These are phyloP conservation scores for Drosophila miranda DNA, from an alignment of 1,140 invertebrate genomes.

Conservation along the genomic window DNA sequence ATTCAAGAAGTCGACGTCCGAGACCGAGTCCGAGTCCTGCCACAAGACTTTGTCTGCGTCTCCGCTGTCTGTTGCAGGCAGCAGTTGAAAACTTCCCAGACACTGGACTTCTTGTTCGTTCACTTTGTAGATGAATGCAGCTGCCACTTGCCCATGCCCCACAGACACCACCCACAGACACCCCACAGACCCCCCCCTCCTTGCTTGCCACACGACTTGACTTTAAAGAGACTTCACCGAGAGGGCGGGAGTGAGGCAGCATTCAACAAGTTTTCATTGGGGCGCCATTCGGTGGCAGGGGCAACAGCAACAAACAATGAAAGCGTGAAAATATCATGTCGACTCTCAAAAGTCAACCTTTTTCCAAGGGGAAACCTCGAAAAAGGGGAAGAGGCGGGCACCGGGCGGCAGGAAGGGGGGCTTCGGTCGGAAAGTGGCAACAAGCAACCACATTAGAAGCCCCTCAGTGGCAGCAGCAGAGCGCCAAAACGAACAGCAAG, in stretches of 20 bases:
- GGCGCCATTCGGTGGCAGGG: slow-evolving; percentile 13
- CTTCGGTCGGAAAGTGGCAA: slow-evolving; percentile 26
- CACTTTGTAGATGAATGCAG: slow-evolving; percentile 41
- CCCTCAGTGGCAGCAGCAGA: slow-evolving; percentile 17
- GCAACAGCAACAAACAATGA: slow-evolving; percentile 61
- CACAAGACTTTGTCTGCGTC: slow-evolving; percentile 15
- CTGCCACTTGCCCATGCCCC: slow-evolving; percentile 3
- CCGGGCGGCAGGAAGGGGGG: background rate
- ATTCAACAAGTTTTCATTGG: slow-evolving; percentile 63
- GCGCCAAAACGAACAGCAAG: slow-evolving; percentile 49
- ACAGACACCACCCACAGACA: background rate
- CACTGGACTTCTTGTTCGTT: slow-evolving; percentile 9
- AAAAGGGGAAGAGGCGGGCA: slow-evolving; percentile 3
- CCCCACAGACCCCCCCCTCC: background rate
- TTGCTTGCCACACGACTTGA: slow-evolving; percentile 54
- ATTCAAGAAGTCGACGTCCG: background rate
- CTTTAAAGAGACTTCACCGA: slow-evolving; percentile 52
- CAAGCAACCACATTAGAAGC: slow-evolving; percentile 65
- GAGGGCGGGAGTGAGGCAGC: slow-evolving; percentile 2
- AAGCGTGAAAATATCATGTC: slow-evolving; percentile 77
- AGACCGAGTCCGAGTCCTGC: background rate
- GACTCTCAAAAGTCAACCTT: slow-evolving; percentile 73
- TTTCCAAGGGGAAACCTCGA: slow-evolving; percentile 15
- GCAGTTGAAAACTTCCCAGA: too few relatives aligned
- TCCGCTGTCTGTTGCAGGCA: too few relatives aligned